These are phyloP conservation scores for Sus scrofa DNA, from an alignment of 2,113 vertebrate species.

Conservation along the genomic window DNA sequence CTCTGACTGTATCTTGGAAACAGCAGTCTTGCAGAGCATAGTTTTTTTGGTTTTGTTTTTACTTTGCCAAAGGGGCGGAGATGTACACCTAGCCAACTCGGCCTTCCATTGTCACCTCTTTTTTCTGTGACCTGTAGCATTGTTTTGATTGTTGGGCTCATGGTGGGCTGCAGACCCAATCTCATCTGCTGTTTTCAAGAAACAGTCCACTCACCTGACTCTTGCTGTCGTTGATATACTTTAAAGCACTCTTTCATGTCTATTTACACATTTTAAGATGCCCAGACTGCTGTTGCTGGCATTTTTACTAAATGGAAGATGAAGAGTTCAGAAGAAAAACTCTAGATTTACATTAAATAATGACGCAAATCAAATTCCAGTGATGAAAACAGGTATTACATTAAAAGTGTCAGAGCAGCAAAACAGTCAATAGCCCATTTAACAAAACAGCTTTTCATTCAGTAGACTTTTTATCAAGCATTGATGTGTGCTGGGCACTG, in stretches of 20 bases:
- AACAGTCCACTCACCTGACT: background rate
- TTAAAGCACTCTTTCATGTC: background rate
- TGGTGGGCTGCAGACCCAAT: background rate
- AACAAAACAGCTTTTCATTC: background rate
- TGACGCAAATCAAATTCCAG: background rate
- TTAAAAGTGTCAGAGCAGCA: slow-evolving; percentile 6
- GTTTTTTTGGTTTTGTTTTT: background rate
- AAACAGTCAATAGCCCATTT: background rate
- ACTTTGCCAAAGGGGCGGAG: background rate
- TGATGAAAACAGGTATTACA: slow-evolving; percentile 9
- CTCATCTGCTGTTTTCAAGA: background rate
- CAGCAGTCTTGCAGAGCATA: background rate
- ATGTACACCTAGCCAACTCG: background rate
- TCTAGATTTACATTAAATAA: slow-evolving; percentile 39
- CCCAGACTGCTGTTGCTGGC: background rate
- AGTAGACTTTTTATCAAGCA: background rate
- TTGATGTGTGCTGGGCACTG: background rate
- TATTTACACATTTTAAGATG: background rate
- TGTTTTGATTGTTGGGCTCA: background rate
- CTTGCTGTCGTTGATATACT: background rate
- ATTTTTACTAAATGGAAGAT: slow-evolving; percentile 64
- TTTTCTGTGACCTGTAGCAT: background rate
- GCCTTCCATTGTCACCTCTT: background rate
- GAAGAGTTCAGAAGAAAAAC: slow-evolving; percentile 17
- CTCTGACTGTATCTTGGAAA: background rate